Percentiles rank a stretch among this genome's conserved stretches.
Conservation (phyloP, 2,888 invertebrate species). For the Cerceris ruficornis region DNA sequence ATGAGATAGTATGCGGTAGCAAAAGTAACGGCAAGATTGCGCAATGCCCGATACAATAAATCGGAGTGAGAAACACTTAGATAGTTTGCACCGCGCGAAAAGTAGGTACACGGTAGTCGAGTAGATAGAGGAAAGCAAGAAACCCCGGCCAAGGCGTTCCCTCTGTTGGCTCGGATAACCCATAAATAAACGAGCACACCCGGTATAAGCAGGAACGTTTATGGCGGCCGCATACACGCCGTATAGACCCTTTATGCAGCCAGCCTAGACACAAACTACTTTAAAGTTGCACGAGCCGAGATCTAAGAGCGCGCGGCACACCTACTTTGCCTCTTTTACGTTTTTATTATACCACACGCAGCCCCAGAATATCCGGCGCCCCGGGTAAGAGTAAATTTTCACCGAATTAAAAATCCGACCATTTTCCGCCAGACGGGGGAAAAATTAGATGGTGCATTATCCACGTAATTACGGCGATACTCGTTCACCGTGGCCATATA, state of each 20-base stretch:
- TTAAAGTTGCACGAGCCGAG: constrained; percentile 66
- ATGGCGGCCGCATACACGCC: constrained; percentile 66
- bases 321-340: constrained; percentile 35
- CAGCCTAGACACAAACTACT: constrained; percentile 66
- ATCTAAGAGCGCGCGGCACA: constrained; percentile 55
- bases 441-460: constrained; percentile 11
- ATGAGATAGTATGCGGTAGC: constrained; percentile 23
- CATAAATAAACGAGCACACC: constrained; percentile 72
- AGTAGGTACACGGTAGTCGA: not conserved
- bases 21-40: constrained; percentile 48
- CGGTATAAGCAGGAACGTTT: constrained; percentile 66
- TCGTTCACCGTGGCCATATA: constrained; percentile 14
- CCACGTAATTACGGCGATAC: constrained; percentile 9
- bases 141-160: constrained; percentile 25
- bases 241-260: constrained; percentile 59
- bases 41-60: constrained; percentile 55
- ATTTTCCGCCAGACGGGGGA: not conserved
- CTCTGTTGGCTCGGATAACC: constrained; percentile 52
- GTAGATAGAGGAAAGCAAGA: constrained; percentile 38
- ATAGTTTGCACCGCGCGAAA: constrained; percentile 11
- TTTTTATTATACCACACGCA: constrained; percentile 37
- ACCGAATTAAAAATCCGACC: constrained; percentile 25
- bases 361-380: not conserved
- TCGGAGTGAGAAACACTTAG: constrained; percentile 40
- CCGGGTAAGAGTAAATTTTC: constrained; percentile 7